A percentile compares a stretch with the other conserved stretches of the same genome.
Conservation (phyloP, 2,797 vertebrate species). For the Squalus acanthias region DNA sequence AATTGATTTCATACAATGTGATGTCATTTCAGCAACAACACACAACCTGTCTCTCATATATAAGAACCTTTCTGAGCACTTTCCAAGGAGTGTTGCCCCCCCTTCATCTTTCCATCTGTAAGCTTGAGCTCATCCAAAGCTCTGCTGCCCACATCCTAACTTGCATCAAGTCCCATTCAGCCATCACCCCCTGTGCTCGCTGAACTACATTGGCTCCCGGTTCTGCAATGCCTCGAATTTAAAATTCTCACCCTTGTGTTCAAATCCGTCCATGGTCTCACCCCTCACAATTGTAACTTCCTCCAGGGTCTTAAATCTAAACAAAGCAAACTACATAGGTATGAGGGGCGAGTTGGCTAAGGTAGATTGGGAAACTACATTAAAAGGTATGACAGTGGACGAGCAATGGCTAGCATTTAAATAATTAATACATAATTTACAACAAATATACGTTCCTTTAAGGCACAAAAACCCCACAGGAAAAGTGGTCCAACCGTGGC, state of each 20-base stretch:
- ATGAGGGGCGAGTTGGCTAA: too few species aligned
- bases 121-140: background rate
- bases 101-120: background rate
- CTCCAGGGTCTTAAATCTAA: background rate
- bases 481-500: too few species aligned
- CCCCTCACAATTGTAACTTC: background rate
- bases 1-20: background rate
- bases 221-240: background rate
- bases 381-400: too few species aligned
- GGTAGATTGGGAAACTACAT: too few species aligned
- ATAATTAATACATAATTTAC: too few species aligned
- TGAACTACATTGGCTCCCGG: background rate
- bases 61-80: background rate
- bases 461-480: too few species aligned
- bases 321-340: too few species aligned
- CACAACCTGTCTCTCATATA: background rate
- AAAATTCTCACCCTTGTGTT: background rate
- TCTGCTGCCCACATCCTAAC: background rate
- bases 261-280: background rate
- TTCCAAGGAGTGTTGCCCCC: background rate
- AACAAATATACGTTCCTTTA: too few species aligned
- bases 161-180: background rate
- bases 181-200: background rate
- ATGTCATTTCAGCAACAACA: background rate
- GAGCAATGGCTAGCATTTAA: too few species aligned